Evolutionary conservation across 30 jellyfish, hydroid and myxozoan species (phyloP).

Genomic region (Pelagia noctiluca): DNA sequence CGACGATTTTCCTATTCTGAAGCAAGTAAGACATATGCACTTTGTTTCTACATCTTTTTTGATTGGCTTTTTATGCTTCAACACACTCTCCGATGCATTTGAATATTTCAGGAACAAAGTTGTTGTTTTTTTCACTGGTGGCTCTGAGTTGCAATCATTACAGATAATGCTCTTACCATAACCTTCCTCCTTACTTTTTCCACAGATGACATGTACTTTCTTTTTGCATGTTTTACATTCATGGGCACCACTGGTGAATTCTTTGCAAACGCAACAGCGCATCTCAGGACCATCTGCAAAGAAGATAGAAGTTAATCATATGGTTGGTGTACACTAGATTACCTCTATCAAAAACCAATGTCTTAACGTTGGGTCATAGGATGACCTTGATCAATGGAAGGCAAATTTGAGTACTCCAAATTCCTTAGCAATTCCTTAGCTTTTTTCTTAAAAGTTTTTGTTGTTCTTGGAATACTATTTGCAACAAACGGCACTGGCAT

Average conservation of each 20-base stretch:
- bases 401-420: too few relatives aligned
- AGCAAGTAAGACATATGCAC: not conserved
- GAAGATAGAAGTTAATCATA: not conserved
- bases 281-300: not conserved
- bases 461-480: too few relatives aligned
- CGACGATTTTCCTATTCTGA: not conserved
- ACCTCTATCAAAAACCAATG: too few relatives aligned
- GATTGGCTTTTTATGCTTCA: slow-evolving; percentile 3
- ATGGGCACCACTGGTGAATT: slow-evolving; percentile 3
- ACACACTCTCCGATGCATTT: slow-evolving; percentile 2
- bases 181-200: slow-evolving; percentile 2
- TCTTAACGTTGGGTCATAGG: too few relatives aligned
- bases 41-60: not conserved
- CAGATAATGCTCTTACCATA: slow-evolving; percentile 3
- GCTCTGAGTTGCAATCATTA: not conserved
- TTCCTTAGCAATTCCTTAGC: too few relatives aligned
- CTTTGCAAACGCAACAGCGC: slow-evolving; percentile 1
- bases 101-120: not conserved
- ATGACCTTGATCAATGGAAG: too few relatives aligned
- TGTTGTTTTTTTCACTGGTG: slow-evolving; percentile 4
- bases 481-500: too few relatives aligned
- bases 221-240: slow-evolving; percentile 1
- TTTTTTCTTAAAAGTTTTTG: too few relatives aligned
- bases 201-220: slow-evolving; percentile 2
- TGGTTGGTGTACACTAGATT: too few relatives aligned